Evolutionary conservation across 2,797 vertebrate species (phyloP), one percentile per base, ranked within the genome.

Genomic region (Geotrypetes seraphini): DNA sequence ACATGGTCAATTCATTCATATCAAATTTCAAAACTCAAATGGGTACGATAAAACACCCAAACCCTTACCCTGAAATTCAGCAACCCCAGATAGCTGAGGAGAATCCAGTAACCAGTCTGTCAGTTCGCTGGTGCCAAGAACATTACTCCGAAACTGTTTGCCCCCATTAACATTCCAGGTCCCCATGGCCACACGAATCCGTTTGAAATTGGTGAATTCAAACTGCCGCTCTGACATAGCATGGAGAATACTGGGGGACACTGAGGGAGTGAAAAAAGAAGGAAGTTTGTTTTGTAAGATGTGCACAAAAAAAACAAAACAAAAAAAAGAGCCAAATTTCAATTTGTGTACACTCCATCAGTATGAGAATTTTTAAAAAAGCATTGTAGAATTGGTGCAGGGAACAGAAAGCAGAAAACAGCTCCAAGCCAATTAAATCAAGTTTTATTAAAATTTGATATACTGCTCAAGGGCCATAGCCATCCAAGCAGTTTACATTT

Each of bases 161-260:
- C 83, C 83, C 2, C 83, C 83, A 0, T 85, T 86, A 38, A 86
- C 78, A 0, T 85, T 86, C 83, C 83, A 86, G 20, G 83, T 84
- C 12, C 80, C 83, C 28, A 48, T 57, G 4, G 82, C 78, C 16
- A 86, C 21, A 8, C 53, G 73, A 43, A 78, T 23, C n/a, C 61
- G 68, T 28, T 63, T 81, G 48, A 73, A 75, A 25, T 63, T 61
- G 1, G 78, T 85, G 59, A 82, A 86, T 47, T 86, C 81, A 11
- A 75, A 63, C 40, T 86, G 83, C 14, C 76, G 78, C 37, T 82
- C 79, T 3, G 71, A 71, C 79, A 86, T 81, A 6, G 79, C 68
- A 43, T 69, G 75, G 66, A 86, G 66, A 58, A 77, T 70, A 49
- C 65, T 60, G 20, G 79, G 79, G 14, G 78, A 84, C 34, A 79